A percentile compares a stretch with the other conserved stretches of the same genome.
Conservation (phyloP, 2,888 invertebrate species). For the Cotesia congregata region DNA sequence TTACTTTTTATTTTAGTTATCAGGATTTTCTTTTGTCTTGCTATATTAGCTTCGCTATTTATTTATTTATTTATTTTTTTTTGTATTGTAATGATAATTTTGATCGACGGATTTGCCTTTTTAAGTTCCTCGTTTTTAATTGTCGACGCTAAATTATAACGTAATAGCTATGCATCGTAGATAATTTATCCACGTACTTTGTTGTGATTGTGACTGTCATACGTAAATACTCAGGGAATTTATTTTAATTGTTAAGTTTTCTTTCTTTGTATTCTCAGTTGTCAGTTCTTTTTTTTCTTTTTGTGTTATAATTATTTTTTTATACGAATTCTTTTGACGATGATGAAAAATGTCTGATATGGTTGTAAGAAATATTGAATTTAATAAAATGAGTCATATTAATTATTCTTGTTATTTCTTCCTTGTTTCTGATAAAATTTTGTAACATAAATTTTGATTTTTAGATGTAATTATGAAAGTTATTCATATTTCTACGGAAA, state of each 20-base stretch:
- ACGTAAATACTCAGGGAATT: not conserved
- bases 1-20: constrained; percentile 8
- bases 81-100: not conserved
- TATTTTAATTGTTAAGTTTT: not conserved
- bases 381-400: not conserved
- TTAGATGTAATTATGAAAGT: too few species aligned
- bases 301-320: not conserved
- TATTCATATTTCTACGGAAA: too few species aligned
- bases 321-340: not conserved
- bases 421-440: too few species aligned
- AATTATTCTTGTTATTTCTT: too few species aligned
- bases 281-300: not conserved
- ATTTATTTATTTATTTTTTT: constrained; percentile 1
- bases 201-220: not conserved
- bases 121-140: not conserved
- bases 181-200: not conserved
- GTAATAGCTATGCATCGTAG: not conserved
- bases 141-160: not conserved
- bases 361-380: not conserved
- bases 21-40: not conserved
- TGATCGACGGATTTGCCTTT: not conserved
- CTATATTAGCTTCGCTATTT: not conserved
- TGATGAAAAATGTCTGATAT: not conserved
- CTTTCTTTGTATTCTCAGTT: not conserved
- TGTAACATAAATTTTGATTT: too few species aligned